phyloP scores from a whole-genome alignment of 2,797 vertebrate genomes.

The Eulemur rubriventer region DNA sequence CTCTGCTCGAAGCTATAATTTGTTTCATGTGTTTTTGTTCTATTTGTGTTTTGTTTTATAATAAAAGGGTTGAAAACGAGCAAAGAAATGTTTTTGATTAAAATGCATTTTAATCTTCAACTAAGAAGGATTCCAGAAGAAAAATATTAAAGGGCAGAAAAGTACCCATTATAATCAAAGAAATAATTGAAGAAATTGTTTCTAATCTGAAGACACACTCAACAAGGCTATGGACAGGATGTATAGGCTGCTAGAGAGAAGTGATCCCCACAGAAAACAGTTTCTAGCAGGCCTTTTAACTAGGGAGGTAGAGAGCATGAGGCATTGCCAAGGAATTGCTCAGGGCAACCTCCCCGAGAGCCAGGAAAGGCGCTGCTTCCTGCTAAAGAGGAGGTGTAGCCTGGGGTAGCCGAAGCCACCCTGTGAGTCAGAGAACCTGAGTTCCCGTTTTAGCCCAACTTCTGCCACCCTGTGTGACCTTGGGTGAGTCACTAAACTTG shows the following conservation, averaged over 20 bases:
- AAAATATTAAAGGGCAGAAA: not conserved
- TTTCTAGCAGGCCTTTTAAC: slow-evolving; percentile 15
- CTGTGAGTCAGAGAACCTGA: slow-evolving; percentile 20
- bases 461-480: slow-evolving; percentile 20
- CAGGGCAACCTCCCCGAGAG: not conserved
- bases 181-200: not conserved
- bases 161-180: not conserved
- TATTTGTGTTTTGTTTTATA: not conserved
- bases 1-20: not conserved
- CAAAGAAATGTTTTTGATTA: not conserved
- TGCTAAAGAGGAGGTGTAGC: not conserved
- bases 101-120: not conserved
- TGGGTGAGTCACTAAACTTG: slow-evolving; percentile 12
- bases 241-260: not conserved
- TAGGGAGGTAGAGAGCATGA: slow-evolving; percentile 12
- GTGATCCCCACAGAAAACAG: not conserved
- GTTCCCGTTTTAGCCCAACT: slow-evolving; percentile 22
- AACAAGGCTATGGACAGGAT: not conserved
- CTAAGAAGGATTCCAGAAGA: slow-evolving; percentile 8
- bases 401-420: not conserved
- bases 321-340: slow-evolving; percentile 4
- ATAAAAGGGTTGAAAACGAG: slow-evolving; percentile 33
- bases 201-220: not conserved
- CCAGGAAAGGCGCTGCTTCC: slow-evolving; percentile 9
- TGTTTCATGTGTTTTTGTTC: not conserved